A percentile compares a stretch with the other conserved stretches of the same genome.
Conservation (phyloP, 2,113 vertebrate genomes). For the Barnardius zonarius region DNA sequence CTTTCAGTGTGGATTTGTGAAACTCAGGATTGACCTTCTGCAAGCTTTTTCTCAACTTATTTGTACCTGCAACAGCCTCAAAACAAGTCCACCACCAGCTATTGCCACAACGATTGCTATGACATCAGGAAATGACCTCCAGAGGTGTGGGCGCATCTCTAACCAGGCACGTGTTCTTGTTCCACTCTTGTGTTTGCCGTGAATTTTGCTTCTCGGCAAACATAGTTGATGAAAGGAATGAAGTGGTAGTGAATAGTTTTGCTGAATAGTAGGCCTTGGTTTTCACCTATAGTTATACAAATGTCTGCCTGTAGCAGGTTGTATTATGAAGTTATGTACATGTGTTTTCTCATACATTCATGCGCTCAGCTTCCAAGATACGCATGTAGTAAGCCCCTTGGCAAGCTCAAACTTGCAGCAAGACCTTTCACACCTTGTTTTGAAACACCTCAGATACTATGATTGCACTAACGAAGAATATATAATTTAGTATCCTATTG, state of each 20-base stretch:
- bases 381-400: accelerated
- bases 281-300: not conserved
- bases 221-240: not conserved
- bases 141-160: slow-evolving; percentile 94
- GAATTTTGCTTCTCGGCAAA: not conserved
- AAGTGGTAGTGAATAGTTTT: not conserved
- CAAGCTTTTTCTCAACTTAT: slow-evolving; percentile 96
- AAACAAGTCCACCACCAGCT: slow-evolving; percentile 96
- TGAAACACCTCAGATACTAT: not conserved
- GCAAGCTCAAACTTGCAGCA: not conserved
- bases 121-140: slow-evolving; percentile 91
- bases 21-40: slow-evolving; percentile 93
- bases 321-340: accelerated
- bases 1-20: slow-evolving; percentile 98
- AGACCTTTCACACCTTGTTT: not conserved
- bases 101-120: slow-evolving; percentile 94
- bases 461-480: not conserved
- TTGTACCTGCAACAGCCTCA: slow-evolving; percentile 97
- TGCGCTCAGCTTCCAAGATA: accelerated
- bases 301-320: not conserved
- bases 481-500: not conserved
- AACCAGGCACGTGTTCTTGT: slow-evolving; percentile 79
- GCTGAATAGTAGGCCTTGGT: not conserved
- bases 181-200: not conserved
- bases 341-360: not conserved